Conservation (phyloP, 92 coral and sea anemone species). For the Phenganax subtilis region DNA sequence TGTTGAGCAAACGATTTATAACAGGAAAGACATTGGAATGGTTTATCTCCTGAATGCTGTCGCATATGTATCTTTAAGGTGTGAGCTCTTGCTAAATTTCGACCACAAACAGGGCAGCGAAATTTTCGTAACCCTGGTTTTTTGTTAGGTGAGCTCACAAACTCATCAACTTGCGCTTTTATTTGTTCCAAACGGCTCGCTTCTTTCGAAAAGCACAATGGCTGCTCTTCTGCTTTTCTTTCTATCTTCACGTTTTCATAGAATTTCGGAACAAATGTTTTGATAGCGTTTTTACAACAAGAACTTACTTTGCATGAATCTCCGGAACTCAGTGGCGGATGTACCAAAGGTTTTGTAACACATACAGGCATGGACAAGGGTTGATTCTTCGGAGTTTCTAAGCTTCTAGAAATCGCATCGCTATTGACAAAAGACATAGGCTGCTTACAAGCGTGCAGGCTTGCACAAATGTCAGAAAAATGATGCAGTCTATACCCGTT, state of each 20-base stretch:
- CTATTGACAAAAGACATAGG: neutral
- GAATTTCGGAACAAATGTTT: neutral
- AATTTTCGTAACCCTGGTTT: neutral
- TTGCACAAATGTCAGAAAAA: neutral
- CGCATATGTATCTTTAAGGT: conserved; percentile 29
- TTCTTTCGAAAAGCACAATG: neutral
- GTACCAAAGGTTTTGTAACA: neutral
- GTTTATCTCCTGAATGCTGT: conserved; percentile 27
- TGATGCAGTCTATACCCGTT: neutral
- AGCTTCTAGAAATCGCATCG: neutral
- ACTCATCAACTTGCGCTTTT: conserved; percentile 1
- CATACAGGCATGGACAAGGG: neutral
- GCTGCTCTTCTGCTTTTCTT: neutral
- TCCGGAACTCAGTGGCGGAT: neutral
- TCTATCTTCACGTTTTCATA: neutral
- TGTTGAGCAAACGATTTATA: conserved; percentile 20
- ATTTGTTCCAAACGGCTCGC: neutral
- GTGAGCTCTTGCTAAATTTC: conserved; percentile 1
- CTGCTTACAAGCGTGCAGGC: too few species aligned
- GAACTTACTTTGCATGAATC: neutral
- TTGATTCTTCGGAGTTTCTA: neutral
- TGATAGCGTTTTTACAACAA: neutral
- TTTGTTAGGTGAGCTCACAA: neutral
- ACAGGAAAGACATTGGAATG: conserved; percentile 21
- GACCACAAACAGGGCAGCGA: neutral